Base-by-base conservation (phyloP, 2,888 invertebrate genomes). In the Tetragnatha montana region DNA sequence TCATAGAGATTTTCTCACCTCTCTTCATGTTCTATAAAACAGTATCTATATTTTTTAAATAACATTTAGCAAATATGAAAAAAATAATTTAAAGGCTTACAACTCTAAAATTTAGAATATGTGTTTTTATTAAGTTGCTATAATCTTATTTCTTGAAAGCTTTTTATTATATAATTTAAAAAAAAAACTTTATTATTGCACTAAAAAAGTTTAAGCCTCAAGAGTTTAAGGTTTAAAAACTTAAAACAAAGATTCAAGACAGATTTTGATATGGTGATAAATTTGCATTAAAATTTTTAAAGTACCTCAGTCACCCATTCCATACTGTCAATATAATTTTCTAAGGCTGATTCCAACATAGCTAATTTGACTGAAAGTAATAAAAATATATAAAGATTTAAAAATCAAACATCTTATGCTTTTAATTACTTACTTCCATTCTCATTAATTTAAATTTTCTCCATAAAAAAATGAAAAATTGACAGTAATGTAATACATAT, bases 281-380 rank as follows among this genome's bases (percentile, higher is more conserved):
- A 8, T 17, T 60, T 60, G 4, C 60, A 60, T 60, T 8, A 75
- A 17, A 12, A 17, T 75, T 1, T 47, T 6, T 2, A 47, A 47
- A 89, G 87, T 90, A 93, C 95, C 91, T 96, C 95, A 0, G 97
- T 96, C 83, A 98, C 95, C 87, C 95, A 95, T 92, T 97, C 96
- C 92, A 98, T 96, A 0, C 97, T 95, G 73, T 97, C 96, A 17
- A 98, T 96, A 92, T 97, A 96, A 50, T 95, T 95, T 92, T 97
- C 97, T 76, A 99, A 94, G 0, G 96, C 95, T 7, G 96, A 95
- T 94, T 99, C 99, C 98, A 98, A 98, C 89, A 98, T 96, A 0
- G 98, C 98, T 87, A 99, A 94, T 93, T 98, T 98, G 0, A 99
- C 98, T 93, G 92, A 89, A 93, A 35, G 35, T 4, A 35, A 35